phyloP scores from a whole-genome alignment of 2,888 invertebrate species.

The Ophioninae sp. region DNA sequence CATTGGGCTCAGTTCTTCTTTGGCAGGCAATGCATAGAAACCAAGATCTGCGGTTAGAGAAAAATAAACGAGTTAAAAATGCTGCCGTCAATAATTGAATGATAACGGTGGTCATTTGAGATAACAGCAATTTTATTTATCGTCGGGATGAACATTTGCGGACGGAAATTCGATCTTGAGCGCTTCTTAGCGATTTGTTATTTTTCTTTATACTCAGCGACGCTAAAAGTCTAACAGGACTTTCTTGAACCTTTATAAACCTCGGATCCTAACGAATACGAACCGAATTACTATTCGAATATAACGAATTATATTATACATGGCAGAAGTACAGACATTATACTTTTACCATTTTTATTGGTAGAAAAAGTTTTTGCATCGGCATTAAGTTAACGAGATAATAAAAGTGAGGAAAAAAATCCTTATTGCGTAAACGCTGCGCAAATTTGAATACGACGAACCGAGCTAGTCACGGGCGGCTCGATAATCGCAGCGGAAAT shows the following conservation, averaged over 20 bases:
- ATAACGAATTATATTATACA: too few species aligned
- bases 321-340: not conserved
- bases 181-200: not conserved
- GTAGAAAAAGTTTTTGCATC: not conserved
- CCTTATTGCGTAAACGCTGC: not conserved
- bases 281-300: not conserved
- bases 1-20: constrained; percentile 83
- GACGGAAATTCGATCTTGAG: not conserved
- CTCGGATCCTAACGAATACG: not conserved
- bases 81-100: not conserved
- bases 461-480: not conserved
- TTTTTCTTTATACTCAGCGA: not conserved
- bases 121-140: not conserved
- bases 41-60: constrained; percentile 79
- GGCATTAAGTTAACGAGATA: not conserved
- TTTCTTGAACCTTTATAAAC: not conserved
- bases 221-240: not conserved
- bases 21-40: constrained; percentile 83
- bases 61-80: constrained; percentile 54
- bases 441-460: not conserved
- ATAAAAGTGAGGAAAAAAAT: not conserved
- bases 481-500: not conserved
- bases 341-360: not conserved
- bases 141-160: not conserved
- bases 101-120: not conserved